phyloP scores from a whole-genome alignment of 2,797 vertebrate genomes.

The Peromyscus attwateri region DNA sequence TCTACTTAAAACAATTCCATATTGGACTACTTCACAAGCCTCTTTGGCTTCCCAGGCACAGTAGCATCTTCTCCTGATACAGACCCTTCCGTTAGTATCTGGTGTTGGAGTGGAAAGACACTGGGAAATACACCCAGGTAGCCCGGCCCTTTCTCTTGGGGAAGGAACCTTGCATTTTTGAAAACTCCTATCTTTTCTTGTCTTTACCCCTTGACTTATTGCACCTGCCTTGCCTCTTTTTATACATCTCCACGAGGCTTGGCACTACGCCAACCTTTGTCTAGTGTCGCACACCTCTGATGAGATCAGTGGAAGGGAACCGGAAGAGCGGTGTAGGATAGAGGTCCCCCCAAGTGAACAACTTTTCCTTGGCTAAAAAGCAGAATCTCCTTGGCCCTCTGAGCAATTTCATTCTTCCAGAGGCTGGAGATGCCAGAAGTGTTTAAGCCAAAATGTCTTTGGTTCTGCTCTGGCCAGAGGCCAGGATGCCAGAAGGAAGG shows the following conservation, averaged over 20 bases:
- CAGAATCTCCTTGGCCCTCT: background rate
- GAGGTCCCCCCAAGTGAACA: background rate
- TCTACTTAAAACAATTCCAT: background rate
- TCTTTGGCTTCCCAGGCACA: background rate
- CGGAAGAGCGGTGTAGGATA: too few relatives aligned
- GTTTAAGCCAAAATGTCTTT: background rate
- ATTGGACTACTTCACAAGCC: background rate
- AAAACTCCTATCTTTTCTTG: background rate
- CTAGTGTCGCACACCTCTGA: background rate
- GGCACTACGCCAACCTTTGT: background rate
- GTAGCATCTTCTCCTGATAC: background rate
- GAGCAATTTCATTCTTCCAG: background rate
- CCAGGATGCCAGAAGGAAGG: background rate
- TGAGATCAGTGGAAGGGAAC: background rate
- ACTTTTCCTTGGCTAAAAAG: background rate
- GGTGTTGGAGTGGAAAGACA: conserved; percentile 1
- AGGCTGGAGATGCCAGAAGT: background rate
- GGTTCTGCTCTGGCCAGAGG: background rate
- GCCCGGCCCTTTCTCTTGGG: background rate
- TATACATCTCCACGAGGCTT: background rate
- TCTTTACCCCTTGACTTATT: background rate
- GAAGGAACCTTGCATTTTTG: background rate
- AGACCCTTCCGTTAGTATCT: background rate
- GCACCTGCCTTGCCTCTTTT: background rate
- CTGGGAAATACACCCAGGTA: background rate